Evolutionary conservation across 2,797 vertebrate species (phyloP), one percentile per base, ranked within the genome.

Genomic region (Menidia menidia): DNA sequence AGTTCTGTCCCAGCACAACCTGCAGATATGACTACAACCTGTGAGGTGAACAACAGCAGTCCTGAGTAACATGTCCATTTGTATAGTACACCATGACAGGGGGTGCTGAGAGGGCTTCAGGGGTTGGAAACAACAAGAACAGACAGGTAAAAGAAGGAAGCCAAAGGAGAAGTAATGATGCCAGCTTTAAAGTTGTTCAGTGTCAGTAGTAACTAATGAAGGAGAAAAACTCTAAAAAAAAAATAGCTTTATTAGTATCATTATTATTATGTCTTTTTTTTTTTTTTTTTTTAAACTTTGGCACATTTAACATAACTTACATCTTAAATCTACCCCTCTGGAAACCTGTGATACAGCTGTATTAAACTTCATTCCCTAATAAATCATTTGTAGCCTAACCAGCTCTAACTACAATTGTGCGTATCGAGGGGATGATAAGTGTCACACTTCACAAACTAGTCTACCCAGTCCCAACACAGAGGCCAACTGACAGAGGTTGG

Each of bases 11-110:
- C 86, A 88, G 66, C 68, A 60, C 80, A 78, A 83, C 85, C 85
- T 60, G 83, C 89, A 93, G 88, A 92, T 92, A 89, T 89, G 89
- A 78, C 82, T 81, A 76, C 73, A 83, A 90, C 88, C 86, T 80
- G 86, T 78, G 91, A 89, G 87, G 82, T 89, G 86, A 94, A 83
- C 66, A 53, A 78, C 65, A 73, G 60, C 71, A 52, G 84, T 85
- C 72, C 52, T 3, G 74, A 85, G 84, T 73, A 86, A 80, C 66
- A 51, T 84, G 80, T 85, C 84, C 83, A 80, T 78, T 83, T 81
- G 80, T 89, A 85, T 84, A 77, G 77, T 82, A 78, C 72, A 86
- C 54, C 81, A 75, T 69, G 73, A 73, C 73, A 77, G 77, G 81
- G 76, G 73, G 75, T 55, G 84, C 70, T 81, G 64, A 16, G 55